Percentiles rank a stretch among this genome's conserved stretches.
These are phyloP conservation scores for Oenanthe oenanthe DNA, from an alignment of 2,113 vertebrate species.

Conservation along the genomic window DNA sequence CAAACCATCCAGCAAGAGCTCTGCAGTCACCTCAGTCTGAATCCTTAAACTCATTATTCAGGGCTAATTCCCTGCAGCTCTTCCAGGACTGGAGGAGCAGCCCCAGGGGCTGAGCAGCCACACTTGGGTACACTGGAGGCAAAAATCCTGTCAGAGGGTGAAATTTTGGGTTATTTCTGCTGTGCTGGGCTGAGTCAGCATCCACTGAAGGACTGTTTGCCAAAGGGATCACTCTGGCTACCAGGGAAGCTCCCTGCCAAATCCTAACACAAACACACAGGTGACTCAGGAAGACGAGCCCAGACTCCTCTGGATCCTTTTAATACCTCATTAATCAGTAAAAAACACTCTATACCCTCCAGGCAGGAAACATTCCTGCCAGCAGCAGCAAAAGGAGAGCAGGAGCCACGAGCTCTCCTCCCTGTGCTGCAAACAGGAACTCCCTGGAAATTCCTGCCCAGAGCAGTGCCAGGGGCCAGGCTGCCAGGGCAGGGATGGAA, in stretches of 20 bases:
- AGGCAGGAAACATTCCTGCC: background rate
- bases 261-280: background rate
- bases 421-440: background rate
- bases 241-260: background rate
- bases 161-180: background rate
- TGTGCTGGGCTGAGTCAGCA: background rate
- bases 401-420: rapidly evolving
- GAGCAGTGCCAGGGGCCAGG: background rate
- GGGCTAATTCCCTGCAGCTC: background rate
- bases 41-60: too few species aligned
- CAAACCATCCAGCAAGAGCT: background rate
- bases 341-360: background rate
- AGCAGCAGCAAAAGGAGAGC: background rate
- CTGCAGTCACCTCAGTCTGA: rapidly evolving
- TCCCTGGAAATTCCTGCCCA: background rate
- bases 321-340: background rate
- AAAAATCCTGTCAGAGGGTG: background rate
- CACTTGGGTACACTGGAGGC: rapidly evolving
- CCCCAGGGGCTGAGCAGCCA: background rate
- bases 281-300: background rate
- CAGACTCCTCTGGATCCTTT: background rate
- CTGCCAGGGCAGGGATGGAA: background rate
- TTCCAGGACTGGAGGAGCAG: rapidly evolving
- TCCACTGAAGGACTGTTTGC: background rate
- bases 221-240: background rate